Conservation (phyloP, 2,113 vertebrate species). For the Phylloscopus trochiloides region DNA sequence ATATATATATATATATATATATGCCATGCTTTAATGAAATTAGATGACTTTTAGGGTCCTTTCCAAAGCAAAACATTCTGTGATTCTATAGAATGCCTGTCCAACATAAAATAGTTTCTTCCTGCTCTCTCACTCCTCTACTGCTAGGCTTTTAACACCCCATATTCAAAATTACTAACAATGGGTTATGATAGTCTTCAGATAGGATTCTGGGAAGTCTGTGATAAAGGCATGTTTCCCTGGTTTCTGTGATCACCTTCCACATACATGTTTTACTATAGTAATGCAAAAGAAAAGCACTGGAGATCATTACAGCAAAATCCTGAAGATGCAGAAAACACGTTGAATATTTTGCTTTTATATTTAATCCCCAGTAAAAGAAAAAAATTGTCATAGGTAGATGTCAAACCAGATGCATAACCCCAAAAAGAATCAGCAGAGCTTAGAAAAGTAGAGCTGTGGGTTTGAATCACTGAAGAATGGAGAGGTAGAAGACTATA, state of each 20-base stretch:
- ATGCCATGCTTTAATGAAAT: background rate
- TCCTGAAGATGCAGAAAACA: background rate
- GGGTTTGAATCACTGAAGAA: background rate
- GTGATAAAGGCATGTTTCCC: background rate
- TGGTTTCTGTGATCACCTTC: background rate
- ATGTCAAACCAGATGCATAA: background rate
- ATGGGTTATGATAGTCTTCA: background rate
- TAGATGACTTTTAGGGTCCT: background rate
- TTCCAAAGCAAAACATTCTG: background rate
- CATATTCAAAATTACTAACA: background rate
- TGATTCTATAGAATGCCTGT: background rate
- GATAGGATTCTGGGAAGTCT: background rate
- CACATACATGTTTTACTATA: accelerated
- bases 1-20: too few relatives aligned
- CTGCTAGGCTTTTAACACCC: background rate
- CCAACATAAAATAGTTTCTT: background rate
- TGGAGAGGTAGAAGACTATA: background rate
- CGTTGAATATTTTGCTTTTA: background rate
- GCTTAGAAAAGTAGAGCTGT: background rate
- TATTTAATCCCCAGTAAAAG: background rate
- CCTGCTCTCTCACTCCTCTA: background rate
- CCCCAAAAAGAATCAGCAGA: background rate
- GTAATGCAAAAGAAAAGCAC: background rate
- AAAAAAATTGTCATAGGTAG: background rate
- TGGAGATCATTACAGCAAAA: background rate